Conservation (phyloP, 2,888 invertebrate species). For the Bruchidius siliquastri region DNA sequence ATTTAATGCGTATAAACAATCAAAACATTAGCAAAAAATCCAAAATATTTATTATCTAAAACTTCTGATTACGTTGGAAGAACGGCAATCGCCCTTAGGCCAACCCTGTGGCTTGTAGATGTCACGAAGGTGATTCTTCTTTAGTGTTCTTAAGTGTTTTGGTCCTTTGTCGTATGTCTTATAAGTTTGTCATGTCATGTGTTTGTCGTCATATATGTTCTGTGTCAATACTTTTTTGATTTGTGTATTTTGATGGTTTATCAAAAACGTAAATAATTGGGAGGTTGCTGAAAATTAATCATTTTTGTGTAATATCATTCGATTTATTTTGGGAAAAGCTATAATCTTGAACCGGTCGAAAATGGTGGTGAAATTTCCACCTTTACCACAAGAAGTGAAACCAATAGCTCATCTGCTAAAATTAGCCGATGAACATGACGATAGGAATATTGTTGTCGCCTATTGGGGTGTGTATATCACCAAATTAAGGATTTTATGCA, state of each 20-base stretch:
- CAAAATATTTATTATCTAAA: too few relatives aligned
- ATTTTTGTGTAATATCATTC: not conserved
- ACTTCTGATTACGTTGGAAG: too few relatives aligned
- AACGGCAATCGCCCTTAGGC: too few relatives aligned
- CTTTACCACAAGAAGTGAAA: constrained; percentile 74
- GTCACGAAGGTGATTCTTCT: too few relatives aligned
- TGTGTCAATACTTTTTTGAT: not conserved
- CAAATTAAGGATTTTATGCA: not conserved
- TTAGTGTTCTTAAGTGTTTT: too few relatives aligned
- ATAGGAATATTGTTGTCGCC: constrained; percentile 80
- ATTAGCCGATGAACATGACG: constrained; percentile 86
- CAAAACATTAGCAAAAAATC: too few relatives aligned
- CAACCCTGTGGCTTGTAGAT: too few relatives aligned
- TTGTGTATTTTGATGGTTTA: not conserved
- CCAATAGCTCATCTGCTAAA: constrained; percentile 87
- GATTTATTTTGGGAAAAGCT: not conserved
- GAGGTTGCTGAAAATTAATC: not conserved
- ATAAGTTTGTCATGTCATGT: not conserved
- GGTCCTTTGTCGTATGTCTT: too few relatives aligned
- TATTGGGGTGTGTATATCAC: constrained; percentile 73
- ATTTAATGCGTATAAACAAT: too few relatives aligned
- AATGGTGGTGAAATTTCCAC: constrained; percentile 51
- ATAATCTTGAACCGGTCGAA: not conserved
- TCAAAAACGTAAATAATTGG: not conserved
- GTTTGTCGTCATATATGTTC: too few relatives aligned